Evolutionary conservation across 2,113 vertebrate genomes (phyloP), one percentile per base, ranked within the genome.

Genomic region (Turdus rufiventris): DNA sequence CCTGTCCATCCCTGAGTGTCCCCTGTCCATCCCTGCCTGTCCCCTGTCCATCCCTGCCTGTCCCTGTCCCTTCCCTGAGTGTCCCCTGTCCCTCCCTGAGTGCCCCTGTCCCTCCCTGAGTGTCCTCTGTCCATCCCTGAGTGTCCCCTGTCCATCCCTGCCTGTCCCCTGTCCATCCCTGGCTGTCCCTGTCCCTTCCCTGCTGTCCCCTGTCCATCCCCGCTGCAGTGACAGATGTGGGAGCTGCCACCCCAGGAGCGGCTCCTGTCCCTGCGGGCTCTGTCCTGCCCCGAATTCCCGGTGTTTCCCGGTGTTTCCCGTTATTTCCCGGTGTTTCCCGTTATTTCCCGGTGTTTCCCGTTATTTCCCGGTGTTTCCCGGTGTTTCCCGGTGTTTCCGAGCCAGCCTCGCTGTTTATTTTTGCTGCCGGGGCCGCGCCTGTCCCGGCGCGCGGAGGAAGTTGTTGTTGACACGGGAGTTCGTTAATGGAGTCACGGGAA

Each of bases 381-480:
- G 11, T 12, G 45, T 47, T 47, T 9, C 24, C 48, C 2, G 9
- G 33, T 0, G 4, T 6, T 77, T 16, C 84, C 36, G 33, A 51
- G 10, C 7, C 5, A 8, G 28, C 66, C 19, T 38, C 15, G 45
- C 8, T 17, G 2, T 83, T 92, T 72, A 8, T 94, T 89, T 87
- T 50, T 79, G 8, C 92, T 82, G 94, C 20, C 8, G 66, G 12
- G 20, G 92, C 58, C 56, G 86, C 34, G 89, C 57, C 86, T 21
- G 58, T 74, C 18, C 42, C 36, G 1, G 43, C 66, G 25, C 82
- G 67, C 5, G 20, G 9, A 80, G 92, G 95, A 96, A 96, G 94
- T 89, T 18, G 31, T 88, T 94, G 95, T 91, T 96, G 95, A 95
- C 83, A 72, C 94, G 3, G 79, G 85, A 85, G 17, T 43, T 61